phyloP scores from a whole-genome alignment of 2,797 vertebrate species.

The Micromesistius poutassou region DNA sequence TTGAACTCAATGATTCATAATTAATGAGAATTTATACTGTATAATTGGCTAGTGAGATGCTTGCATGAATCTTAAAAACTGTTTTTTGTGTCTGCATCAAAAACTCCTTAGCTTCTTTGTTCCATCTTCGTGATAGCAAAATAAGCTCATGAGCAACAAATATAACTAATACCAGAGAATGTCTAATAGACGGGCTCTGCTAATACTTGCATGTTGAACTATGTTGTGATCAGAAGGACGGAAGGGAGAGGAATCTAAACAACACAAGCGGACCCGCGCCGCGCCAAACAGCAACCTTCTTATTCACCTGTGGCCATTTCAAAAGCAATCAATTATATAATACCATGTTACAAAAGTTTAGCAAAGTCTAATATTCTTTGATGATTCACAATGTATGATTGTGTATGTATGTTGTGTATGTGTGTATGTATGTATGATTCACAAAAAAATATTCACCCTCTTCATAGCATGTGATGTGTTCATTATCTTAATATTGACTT shows the following conservation, averaged over 20 bases:
- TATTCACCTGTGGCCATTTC: background rate
- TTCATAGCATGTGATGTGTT: background rate
- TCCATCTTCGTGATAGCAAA: background rate
- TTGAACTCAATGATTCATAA: background rate
- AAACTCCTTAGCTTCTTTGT: background rate
- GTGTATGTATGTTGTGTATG: no score
- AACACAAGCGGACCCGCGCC: constrained; percentile 39
- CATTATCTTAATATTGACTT: background rate
- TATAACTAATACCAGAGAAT: no score
- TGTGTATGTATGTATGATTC: no score
- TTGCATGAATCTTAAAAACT: background rate
- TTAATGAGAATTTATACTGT: background rate
- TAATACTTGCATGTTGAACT: background rate
- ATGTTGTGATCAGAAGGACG: background rate
- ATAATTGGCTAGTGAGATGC: background rate
- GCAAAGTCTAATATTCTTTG: background rate
- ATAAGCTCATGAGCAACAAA: background rate
- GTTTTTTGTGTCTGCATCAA: no score
- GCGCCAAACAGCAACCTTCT: constrained; percentile 27
- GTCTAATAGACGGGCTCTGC: no score
- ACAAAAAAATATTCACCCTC: background rate
- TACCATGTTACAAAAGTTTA: background rate
- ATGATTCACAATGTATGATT: no score
- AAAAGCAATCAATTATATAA: background rate
- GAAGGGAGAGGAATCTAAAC: background rate